Evolutionary conservation across 2,113 vertebrate genomes (phyloP).

Genomic region (Colistium nudipinnis): DNA sequence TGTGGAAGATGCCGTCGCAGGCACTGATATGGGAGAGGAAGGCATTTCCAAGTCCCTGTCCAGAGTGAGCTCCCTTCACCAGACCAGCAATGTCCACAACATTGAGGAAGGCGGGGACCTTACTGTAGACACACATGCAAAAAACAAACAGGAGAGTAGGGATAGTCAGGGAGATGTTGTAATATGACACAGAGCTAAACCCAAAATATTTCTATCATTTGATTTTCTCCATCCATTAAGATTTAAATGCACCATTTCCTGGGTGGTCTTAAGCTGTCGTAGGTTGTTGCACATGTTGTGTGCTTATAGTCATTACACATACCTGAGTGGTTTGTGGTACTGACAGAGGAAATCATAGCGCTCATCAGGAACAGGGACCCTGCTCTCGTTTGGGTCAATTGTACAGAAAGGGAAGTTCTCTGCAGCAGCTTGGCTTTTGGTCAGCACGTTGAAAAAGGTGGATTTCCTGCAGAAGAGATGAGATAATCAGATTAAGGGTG

Average conservation of each 20-base stretch:
- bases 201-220: not conserved
- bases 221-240: not conserved
- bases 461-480: constrained; percentile 86
- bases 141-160: constrained; percentile 16
- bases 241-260: not conserved
- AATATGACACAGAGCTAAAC: not conserved
- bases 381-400: constrained; percentile 97
- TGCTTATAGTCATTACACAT: constrained; percentile 24
- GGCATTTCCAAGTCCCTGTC: constrained; percentile 96
- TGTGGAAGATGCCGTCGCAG: constrained; percentile 96
- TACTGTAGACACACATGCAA: constrained; percentile 81
- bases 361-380: constrained; percentile 96
- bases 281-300: not conserved
- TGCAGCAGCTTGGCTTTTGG: constrained; percentile 94
- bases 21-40: constrained; percentile 98
- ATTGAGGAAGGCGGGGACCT: constrained; percentile 97
- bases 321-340: constrained; percentile 97
- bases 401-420: constrained; percentile 99
- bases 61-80: constrained; percentile 95
- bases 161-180: not conserved
- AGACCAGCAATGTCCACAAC: constrained; percentile 98
- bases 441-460: constrained; percentile 98
- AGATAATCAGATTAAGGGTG: not conserved
- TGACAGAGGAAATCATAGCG: constrained; percentile 94
- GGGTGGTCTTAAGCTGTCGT: not conserved